Conservation (phyloP, 2,888 invertebrate genomes). For the Coelinius sp. region DNA sequence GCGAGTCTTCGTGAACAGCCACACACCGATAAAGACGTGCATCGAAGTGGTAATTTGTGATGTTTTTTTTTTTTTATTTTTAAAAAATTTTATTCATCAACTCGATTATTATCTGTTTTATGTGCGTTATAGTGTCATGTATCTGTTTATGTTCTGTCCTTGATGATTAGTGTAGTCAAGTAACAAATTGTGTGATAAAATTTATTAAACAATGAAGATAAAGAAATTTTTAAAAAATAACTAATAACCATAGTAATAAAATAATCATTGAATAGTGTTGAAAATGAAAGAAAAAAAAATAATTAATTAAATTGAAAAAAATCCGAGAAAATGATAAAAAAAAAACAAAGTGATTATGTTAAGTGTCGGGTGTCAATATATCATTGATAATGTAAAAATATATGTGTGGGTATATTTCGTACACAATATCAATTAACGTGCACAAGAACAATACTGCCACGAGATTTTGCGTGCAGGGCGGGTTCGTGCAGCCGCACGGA, state of each 20-base stretch:
- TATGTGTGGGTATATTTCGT: slow-evolving; percentile 60
- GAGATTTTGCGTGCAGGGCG: slow-evolving; percentile 71
- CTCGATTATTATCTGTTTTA: background rate
- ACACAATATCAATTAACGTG: slow-evolving; percentile 71
- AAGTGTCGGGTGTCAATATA: no score
- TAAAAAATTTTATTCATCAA: background rate
- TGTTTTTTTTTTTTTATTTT: background rate
- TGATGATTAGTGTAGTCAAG: background rate
- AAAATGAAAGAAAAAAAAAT: no score
- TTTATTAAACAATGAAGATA: background rate
- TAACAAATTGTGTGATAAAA: background rate
- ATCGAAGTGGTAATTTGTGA: slow-evolving; percentile 41
- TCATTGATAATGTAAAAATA: slow-evolving; percentile 17
- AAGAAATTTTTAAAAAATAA: slow-evolving; percentile 28
- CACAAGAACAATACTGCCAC: slow-evolving; percentile 71
- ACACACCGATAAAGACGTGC: slow-evolving; percentile 57
- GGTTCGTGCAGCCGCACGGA: slow-evolving; percentile 70
- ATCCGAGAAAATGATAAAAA: background rate
- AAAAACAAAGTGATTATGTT: background rate
- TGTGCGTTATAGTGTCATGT: slow-evolving; percentile 18
- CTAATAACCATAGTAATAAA: background rate
- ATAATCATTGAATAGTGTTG: background rate
- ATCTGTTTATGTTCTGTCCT: background rate
- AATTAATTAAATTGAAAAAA: background rate
- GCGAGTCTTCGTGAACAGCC: slow-evolving; percentile 53